These are phyloP conservation scores for Drosophila nigromelanica DNA, from an alignment of 1,140 invertebrate species.

Conservation along the genomic window DNA sequence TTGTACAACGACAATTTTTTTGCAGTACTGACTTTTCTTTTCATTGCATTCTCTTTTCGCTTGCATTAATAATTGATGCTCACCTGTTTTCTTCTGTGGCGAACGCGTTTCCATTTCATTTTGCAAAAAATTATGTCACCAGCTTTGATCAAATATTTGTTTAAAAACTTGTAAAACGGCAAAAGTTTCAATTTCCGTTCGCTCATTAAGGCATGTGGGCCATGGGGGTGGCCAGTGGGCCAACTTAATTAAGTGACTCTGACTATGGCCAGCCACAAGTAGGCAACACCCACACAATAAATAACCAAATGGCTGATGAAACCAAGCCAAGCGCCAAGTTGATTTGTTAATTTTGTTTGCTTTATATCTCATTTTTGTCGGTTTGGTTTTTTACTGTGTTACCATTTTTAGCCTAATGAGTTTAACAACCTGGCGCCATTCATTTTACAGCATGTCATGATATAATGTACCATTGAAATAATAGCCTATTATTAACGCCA, in stretches of 20 bases:
- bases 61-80: conserved; percentile 13
- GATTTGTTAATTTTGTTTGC: conserved; percentile 1
- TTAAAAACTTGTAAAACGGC: conserved; percentile 38
- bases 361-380: conserved; percentile 28
- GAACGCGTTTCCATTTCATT: conserved; percentile 12
- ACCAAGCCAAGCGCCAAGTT: conserved; percentile 3
- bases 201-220: conserved; percentile 52
- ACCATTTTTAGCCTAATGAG: conserved; percentile 29
- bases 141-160: conserved; percentile 51
- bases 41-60: conserved; percentile 18
- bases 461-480: neutral
- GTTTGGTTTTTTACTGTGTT: conserved; percentile 24
- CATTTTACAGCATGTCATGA: conserved; percentile 40
- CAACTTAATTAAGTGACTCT: conserved; percentile 60
- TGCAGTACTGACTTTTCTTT: conserved; percentile 22
- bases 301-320: conserved; percentile 26
- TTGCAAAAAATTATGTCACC: conserved; percentile 63
- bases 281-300: conserved; percentile 27
- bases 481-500: conserved; percentile 5
- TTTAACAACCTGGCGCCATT: conserved; percentile 65
- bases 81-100: neutral
- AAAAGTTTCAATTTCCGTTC: conserved; percentile 72
- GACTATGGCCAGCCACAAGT: conserved; percentile 25
- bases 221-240: neutral
- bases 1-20: conserved; percentile 46